Percentiles rank a stretch among this genome's conserved stretches.
Conservation (phyloP, 1,140 invertebrate genomes). For the Delia radicum region DNA sequence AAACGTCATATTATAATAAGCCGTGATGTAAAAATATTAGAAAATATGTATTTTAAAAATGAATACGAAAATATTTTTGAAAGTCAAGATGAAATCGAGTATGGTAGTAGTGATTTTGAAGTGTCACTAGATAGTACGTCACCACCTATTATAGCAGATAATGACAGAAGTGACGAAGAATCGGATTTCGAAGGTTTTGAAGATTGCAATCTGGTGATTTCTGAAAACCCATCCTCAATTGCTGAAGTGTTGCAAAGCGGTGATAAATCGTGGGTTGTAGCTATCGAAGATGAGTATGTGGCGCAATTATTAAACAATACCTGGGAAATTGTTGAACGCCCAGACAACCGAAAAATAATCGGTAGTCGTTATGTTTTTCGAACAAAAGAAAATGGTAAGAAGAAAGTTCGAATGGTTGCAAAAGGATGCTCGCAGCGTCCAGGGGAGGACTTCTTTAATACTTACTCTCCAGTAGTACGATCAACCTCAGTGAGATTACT, state of each 20-base stretch:
- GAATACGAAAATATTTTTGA: background rate
- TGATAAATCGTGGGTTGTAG: conserved; percentile 32
- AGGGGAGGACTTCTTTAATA: conserved; percentile 50
- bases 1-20: conserved; percentile 35
- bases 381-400: conserved; percentile 37
- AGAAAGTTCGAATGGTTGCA: conserved; percentile 56
- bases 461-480: conserved; percentile 48
- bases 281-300: conserved; percentile 43
- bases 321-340: conserved; percentile 44
- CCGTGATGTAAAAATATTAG: conserved; percentile 28
- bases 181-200: background rate
- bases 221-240: background rate
- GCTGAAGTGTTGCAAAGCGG: background rate
- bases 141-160: background rate
- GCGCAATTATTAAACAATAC: conserved; percentile 39
- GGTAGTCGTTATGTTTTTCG: conserved; percentile 45
- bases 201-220: background rate
- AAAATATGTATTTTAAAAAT: background rate
- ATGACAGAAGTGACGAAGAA: background rate
- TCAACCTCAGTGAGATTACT: no score
- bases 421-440: conserved; percentile 49
- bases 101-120: background rate
- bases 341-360: conserved; percentile 34
- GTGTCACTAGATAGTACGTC: background rate
- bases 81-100: background rate